Conservation (phyloP, 2,888 invertebrate species). For the Cantharis rustica region DNA sequence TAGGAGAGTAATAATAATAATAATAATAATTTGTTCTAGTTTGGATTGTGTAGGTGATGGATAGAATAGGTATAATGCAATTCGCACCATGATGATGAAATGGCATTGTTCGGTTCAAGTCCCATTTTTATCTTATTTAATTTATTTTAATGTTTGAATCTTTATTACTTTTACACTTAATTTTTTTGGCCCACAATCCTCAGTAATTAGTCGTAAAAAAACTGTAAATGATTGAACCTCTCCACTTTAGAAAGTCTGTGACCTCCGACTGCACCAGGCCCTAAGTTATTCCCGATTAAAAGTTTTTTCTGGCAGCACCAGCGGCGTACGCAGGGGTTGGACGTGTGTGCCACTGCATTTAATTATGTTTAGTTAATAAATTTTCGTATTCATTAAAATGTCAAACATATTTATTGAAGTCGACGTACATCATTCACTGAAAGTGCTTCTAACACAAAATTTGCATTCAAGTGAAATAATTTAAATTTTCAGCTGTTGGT, state of each 20-base stretch:
- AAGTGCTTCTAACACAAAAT: background rate
- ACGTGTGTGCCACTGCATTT: background rate
- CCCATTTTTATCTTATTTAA: background rate
- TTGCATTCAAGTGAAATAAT: background rate
- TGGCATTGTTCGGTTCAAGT: background rate
- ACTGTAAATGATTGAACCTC: background rate
- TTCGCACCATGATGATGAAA: background rate
- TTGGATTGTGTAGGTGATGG: background rate
- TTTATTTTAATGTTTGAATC: background rate
- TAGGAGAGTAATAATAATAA: slow-evolving; percentile 6
- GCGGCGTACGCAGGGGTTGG: background rate
- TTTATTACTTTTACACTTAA: background rate
- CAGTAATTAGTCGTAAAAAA: background rate
- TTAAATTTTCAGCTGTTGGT: background rate
- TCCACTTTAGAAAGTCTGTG: background rate
- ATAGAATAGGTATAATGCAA: background rate
- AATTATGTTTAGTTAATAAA: background rate
- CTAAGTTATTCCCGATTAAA: background rate
- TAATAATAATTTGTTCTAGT: background rate
- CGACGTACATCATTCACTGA: background rate
- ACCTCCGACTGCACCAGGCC: background rate
- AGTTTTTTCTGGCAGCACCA: background rate
- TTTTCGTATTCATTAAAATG: background rate
- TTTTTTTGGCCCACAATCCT: background rate
- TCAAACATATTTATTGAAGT: background rate